These are phyloP conservation scores for Poeciliopsis turrubarensis DNA, from an alignment of 2,113 vertebrate species.

Conservation along the genomic window DNA sequence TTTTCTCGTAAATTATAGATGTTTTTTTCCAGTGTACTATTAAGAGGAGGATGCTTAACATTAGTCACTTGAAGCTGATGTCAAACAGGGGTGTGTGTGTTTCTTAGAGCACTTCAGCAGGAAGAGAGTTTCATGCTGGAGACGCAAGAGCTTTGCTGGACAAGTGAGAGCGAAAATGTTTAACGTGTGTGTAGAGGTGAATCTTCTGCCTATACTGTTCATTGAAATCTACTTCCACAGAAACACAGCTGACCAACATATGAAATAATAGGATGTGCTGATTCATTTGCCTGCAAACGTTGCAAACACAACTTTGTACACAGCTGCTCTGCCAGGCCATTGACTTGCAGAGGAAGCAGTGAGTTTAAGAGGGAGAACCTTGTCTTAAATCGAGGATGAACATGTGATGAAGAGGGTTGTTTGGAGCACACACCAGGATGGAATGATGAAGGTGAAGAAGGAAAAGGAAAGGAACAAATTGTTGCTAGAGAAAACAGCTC, in stretches of 20 bases:
- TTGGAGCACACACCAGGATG: constrained; percentile 52
- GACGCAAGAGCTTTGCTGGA: constrained; percentile 22
- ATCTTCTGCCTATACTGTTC: constrained; percentile 78
- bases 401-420: constrained; percentile 18
- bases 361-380: constrained; percentile 30
- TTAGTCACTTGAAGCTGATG: constrained; percentile 24
- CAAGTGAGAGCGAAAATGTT: constrained; percentile 32
- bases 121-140: constrained; percentile 62
- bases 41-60: constrained; percentile 39
- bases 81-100: constrained; percentile 2
- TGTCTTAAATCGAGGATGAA: constrained; percentile 35
- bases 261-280: neutral
- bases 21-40: neutral
- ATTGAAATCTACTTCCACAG: neutral
- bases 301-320: constrained; percentile 3
- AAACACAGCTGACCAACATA: neutral
- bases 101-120: constrained; percentile 43
- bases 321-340: constrained; percentile 49
- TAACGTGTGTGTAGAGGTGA: constrained; percentile 55
- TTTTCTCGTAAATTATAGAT: too few relatives aligned
- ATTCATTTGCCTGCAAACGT: neutral
- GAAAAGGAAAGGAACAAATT: constrained; percentile 26
- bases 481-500: constrained; percentile 18
- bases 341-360: constrained; percentile 68
- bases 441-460: constrained; percentile 18